phyloP scores from a whole-genome alignment of 2,113 vertebrate genomes.

The Cyanoramphus novaezelandiae region DNA sequence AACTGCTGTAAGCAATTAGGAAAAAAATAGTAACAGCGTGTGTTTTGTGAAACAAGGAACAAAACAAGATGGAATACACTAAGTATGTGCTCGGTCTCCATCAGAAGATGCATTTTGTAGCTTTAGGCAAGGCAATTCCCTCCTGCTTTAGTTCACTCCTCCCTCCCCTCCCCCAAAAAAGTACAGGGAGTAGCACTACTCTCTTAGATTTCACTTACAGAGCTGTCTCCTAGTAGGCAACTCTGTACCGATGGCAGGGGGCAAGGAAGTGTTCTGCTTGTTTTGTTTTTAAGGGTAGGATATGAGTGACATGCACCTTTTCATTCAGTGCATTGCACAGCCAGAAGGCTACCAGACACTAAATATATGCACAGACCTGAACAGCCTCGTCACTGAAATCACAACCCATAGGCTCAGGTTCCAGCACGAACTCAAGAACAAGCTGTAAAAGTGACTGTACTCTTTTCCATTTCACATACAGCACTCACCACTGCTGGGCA shows the following conservation, averaged over 20 bases:
- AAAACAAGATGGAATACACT: neutral
- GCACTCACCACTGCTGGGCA: neutral
- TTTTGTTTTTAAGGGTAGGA: neutral
- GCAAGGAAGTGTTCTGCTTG: neutral
- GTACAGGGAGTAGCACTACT: neutral
- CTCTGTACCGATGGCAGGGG: neutral
- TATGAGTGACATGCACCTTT: neutral
- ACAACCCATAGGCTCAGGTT: neutral
- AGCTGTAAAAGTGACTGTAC: neutral
- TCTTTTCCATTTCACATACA: neutral
- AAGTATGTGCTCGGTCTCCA: neutral
- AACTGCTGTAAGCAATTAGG: neutral
- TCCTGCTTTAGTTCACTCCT: neutral
- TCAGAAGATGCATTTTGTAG: neutral
- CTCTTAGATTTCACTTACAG: neutral
- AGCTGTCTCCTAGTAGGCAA: neutral
- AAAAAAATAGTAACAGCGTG: neutral
- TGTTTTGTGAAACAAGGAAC: neutral
- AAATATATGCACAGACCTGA: neutral
- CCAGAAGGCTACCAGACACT: neutral
- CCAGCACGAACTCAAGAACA: neutral
- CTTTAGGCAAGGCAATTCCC: neutral
- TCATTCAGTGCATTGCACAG: neutral
- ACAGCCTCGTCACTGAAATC: neutral
- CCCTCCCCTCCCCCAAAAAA: neutral